Evolutionary conservation across 2,113 vertebrate species (phyloP).

Genomic region (Jacana jacana): DNA sequence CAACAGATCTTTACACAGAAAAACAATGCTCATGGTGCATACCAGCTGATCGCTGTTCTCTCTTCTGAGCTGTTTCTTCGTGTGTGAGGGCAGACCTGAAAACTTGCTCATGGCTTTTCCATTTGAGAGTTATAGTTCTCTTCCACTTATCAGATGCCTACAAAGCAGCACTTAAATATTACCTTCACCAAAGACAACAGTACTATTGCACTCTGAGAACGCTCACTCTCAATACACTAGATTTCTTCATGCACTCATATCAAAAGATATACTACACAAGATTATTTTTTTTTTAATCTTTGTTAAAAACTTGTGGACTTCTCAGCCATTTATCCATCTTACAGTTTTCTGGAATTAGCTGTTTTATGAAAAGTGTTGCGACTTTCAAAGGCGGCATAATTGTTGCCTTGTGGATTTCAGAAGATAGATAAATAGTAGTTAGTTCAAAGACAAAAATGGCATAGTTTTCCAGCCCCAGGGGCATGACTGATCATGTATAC

Average conservation of each 20-base stretch:
- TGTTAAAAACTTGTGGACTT: background rate
- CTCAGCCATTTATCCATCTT: background rate
- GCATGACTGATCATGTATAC: background rate
- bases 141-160: background rate
- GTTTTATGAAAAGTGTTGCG: background rate
- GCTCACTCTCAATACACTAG: background rate
- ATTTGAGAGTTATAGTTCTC: background rate
- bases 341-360: background rate
- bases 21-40: constrained; percentile 6
- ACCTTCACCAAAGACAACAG: background rate
- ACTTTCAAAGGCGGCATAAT: background rate
- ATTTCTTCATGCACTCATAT: background rate
- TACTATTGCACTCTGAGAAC: background rate
- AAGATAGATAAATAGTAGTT: background rate
- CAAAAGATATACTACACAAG: background rate
- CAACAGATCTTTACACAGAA: constrained; percentile 30
- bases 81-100: background rate
- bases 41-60: constrained; percentile 19
- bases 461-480: background rate
- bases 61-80: constrained; percentile 51
- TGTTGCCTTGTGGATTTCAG: background rate
- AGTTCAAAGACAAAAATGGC: background rate
- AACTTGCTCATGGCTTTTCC: background rate
- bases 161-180: background rate
- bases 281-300: background rate